Base-by-base conservation (phyloP, 2,113 vertebrate genomes). In the Holacanthus passer region DNA sequence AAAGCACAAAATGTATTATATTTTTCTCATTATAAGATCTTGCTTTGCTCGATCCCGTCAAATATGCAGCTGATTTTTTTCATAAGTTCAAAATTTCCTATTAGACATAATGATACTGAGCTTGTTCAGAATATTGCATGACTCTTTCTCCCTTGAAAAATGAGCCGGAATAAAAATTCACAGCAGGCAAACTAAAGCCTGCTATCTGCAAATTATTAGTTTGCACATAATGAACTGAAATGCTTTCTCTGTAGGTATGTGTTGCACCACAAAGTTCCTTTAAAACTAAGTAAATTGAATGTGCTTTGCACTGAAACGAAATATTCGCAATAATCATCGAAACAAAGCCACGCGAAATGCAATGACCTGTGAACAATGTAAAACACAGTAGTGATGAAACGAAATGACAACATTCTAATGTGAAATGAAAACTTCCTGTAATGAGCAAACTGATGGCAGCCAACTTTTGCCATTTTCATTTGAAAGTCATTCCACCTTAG, bases 401-500 rank as follows among this genome's bases (percentile, higher is more conserved):
- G 19, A 13, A 2, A 43, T n/a, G n/a, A n/a, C n/a, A n/a, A n/a
- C 59, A 50, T 14, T 37, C n/a, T n/a, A 9, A 56, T 31, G 16
- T 67, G 20, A 43, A 79, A 77, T 56, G 1, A 73, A 63, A 60
- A 64, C 7, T 71, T 76, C n/a, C 37, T 20, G 11, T n/a, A 19
- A 67, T 31, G 24, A 43, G 24, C 53, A 19, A 48, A 76, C 50
- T 62, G 7, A 68, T 71, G 4, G 2, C 31, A 50, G 47, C 31
- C 27, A 77, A 84, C 68, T 70, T 69, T 22, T 66, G n/a, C 53
- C 39, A 29, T 83, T 81, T 85, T 65, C 50, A 81, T 81, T 79
- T 79, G 53, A 89, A 85, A 80, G 79, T 83, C 67, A 77, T 60
- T 78, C 22, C 53, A 45, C 70, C 66, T 65, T 6, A 71, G 43